Percentiles rank a stretch among this genome's conserved stretches.
phyloP scores from a whole-genome alignment of 2,888 invertebrate genomes.

The Acanthosoma haemorrhoidale region DNA sequence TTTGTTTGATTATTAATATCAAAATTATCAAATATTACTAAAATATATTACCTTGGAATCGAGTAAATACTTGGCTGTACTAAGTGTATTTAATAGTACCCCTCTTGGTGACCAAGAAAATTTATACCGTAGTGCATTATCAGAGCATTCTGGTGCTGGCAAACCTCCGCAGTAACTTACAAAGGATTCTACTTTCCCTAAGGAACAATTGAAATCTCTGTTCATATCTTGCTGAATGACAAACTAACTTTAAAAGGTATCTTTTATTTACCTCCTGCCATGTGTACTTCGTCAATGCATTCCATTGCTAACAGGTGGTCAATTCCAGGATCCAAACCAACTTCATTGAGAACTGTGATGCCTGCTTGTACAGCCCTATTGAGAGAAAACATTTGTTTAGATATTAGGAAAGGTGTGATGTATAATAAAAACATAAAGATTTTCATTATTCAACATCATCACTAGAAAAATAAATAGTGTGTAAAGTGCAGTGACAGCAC shows the following conservation, averaged over 20 bases:
- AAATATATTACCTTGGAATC: conserved; percentile 71
- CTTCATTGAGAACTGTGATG: conserved; percentile 90
- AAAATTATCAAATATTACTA: too few relatives aligned
- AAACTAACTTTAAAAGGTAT: background rate
- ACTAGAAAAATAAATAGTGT: too few relatives aligned
- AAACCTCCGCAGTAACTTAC: conserved; percentile 95
- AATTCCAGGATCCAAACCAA: conserved; percentile 97
- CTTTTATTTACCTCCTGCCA: conserved; percentile 62
- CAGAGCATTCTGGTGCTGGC: conserved; percentile 93
- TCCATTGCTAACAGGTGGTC: conserved; percentile 95
- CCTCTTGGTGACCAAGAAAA: conserved; percentile 97
- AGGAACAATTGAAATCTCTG: background rate
- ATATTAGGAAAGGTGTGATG: too few relatives aligned
- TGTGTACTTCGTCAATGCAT: conserved; percentile 88
- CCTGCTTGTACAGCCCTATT: conserved; percentile 83
- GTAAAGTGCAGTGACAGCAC: too few relatives aligned
- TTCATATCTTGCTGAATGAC: too few relatives aligned
- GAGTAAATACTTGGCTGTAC: conserved; percentile 79
- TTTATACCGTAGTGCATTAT: conserved; percentile 83
- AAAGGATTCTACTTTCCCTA: conserved; percentile 76
- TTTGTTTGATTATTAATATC: too few relatives aligned
- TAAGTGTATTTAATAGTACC: conserved; percentile 82
- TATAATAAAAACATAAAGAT: too few relatives aligned
- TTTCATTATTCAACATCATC: too few relatives aligned
- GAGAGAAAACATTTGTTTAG: too few relatives aligned